These are phyloP conservation scores for Crotalus tigris DNA, from an alignment of 2,113 vertebrate species.

Conservation along the genomic window DNA sequence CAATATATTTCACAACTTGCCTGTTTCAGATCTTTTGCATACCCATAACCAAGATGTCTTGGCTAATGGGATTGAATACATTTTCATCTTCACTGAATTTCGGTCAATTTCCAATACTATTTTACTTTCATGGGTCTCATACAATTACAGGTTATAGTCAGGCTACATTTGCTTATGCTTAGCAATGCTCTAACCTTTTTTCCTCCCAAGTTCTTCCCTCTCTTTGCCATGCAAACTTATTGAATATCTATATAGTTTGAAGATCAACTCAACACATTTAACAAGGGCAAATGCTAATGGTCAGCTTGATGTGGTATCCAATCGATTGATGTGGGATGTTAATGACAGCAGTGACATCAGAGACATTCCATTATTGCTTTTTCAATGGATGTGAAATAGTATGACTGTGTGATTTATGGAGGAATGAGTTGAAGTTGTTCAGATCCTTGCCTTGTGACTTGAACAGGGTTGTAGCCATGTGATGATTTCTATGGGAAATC, in stretches of 20 bases:
- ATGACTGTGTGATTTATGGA: neutral
- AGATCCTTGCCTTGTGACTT: neutral
- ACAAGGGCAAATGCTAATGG: constrained; percentile 23
- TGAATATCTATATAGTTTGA: constrained; percentile 13
- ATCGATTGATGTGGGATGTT: constrained; percentile 8
- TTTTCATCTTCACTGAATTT: neutral
- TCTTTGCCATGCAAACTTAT: constrained; percentile 9
- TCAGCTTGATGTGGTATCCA: neutral
- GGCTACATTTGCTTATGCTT: neutral
- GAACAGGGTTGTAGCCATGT: neutral
- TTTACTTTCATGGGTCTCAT: neutral
- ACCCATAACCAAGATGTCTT: neutral
- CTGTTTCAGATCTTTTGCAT: neutral
- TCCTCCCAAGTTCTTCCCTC: neutral
- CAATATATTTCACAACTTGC: neutral
- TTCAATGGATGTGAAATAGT: constrained; percentile 8
- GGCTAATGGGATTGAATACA: neutral
- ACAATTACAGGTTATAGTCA: neutral
- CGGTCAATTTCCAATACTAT: neutral
- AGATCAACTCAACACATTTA: constrained; percentile 4
- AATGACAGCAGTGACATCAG: constrained; percentile 7
- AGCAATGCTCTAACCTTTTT: neutral
- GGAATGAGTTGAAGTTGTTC: neutral
- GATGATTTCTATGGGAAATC: neutral
- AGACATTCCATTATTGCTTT: constrained; percentile 13